A percentile compares a stretch with the other conserved stretches of the same genome.
These are phyloP conservation scores for Probosciger aterrimus DNA, from an alignment of 2,113 vertebrate species.

Conservation along the genomic window DNA sequence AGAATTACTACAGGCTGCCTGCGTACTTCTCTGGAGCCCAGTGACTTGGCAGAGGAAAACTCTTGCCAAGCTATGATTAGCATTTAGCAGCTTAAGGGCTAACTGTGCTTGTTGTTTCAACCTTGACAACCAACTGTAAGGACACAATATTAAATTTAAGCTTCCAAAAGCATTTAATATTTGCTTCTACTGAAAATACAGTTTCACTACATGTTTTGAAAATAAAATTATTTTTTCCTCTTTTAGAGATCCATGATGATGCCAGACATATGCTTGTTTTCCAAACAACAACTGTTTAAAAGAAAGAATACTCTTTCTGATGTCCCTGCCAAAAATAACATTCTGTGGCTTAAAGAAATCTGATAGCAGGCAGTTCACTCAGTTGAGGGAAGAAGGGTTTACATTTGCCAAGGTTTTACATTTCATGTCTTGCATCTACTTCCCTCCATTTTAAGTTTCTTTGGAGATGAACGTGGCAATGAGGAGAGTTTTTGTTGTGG, in stretches of 20 bases:
- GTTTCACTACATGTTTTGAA: conserved; percentile 44
- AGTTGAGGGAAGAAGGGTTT: not conserved
- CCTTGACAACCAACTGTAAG: not conserved
- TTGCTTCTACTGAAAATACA: conserved; percentile 46
- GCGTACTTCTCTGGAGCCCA: not conserved
- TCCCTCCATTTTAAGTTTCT: not conserved
- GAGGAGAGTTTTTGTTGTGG: not conserved
- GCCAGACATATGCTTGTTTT: conserved; percentile 73
- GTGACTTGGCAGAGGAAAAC: not conserved
- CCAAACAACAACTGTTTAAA: conserved; percentile 76
- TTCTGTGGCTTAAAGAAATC: conserved; percentile 55
- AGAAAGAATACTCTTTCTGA: conserved; percentile 61
- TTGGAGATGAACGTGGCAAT: not conserved
- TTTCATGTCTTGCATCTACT: not conserved
- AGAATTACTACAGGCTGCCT: not conserved
- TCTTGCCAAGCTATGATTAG: not conserved
- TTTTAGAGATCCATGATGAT: conserved; percentile 48
- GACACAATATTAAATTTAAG: not conserved
- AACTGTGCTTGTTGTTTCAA: not conserved
- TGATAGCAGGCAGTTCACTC: conserved; percentile 30
- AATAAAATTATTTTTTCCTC: conserved; percentile 52
- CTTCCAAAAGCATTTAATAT: conserved; percentile 42
- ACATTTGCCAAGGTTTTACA: not conserved
- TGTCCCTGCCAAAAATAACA: conserved; percentile 68
- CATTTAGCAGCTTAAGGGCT: not conserved